Evolutionary conservation across 2,797 vertebrate genomes (phyloP).

Genomic region (Coregonus suidteri): DNA sequence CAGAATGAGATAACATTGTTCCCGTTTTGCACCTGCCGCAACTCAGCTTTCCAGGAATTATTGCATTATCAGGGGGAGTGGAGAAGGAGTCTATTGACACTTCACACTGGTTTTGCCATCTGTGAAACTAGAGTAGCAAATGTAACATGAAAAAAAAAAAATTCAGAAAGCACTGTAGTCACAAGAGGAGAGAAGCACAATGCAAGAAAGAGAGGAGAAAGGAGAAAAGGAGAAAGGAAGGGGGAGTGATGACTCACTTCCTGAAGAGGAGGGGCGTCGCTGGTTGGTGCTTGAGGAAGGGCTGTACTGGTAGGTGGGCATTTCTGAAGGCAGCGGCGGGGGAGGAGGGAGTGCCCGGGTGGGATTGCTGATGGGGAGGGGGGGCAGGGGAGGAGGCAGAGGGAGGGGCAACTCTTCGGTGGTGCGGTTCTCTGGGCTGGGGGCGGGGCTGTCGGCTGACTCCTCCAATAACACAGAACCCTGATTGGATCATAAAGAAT

Average conservation of each 20-base stretch:
- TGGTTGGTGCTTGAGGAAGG: constrained; percentile 60
- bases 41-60: constrained; percentile 10
- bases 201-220: neutral
- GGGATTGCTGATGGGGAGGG: constrained; percentile 64
- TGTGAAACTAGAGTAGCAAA: neutral
- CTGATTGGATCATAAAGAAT: constrained; percentile 58
- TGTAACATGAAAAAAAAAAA: neutral
- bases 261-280: constrained; percentile 85
- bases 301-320: constrained; percentile 53
- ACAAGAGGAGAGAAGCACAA: neutral
- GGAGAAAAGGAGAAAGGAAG: neutral
- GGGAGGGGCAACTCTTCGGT: constrained; percentile 71
- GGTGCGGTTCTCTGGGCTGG: constrained; percentile 74
- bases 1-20: constrained; percentile 38
- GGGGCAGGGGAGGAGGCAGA: constrained; percentile 72
- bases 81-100: neutral
- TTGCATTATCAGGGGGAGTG: neutral
- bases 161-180: neutral
- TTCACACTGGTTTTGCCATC: neutral
- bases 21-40: neutral
- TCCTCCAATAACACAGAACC: constrained; percentile 82
- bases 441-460: constrained; percentile 74
- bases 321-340: constrained; percentile 68
- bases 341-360: constrained; percentile 82
- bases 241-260: constrained; percentile 84